Base-by-base conservation (phyloP, 1,140 invertebrate genomes). In the Chrysoperla carnea region DNA sequence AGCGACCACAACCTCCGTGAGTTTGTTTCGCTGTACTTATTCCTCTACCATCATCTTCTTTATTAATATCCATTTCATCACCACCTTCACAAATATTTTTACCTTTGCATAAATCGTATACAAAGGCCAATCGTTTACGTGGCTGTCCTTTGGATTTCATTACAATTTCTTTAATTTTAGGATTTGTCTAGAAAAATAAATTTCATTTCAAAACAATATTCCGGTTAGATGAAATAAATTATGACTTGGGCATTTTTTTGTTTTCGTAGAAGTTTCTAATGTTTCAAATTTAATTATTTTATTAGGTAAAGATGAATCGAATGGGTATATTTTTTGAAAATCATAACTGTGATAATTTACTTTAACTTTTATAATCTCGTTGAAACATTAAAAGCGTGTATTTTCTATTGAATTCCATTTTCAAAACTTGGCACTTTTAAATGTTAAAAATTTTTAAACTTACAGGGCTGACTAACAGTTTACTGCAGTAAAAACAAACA, bases 11-110 rank as follows among this genome's bases (percentile, higher is more conserved):
- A 54, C 95, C 94, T 31, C 92, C 91, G 61, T 95, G 90, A 6
- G 85, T 78, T 45, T 80, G 74, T 59, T 83, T 81, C 58, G 15
- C 15, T 17, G 37, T 37, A 45, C 45, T 29, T 4, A 54, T 49
- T 36, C 60, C 64, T 37, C 48, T 54, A 47, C 72, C 76, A 46
- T 69, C 64, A 12, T 67, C 72, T 43, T 85, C 82, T 58, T 84
- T 85, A 4, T 73, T 75, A 36, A 86, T 73, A 56, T 97, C 93
- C 79, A 96, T 92, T 63, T 97, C 92, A 64, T 97, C 93, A 43
- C 92, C 93, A 48, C 93, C 94, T 60, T 99, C 95, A 65, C 95
- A 99, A 54, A 99, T 88, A 50, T 89, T 91, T 63, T 98, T 97
- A 5, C 85, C 83, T 68, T 99, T 99, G 62, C 95, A 99, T 6